A percentile compares a stretch with the other conserved stretches of the same genome.
Conservation (phyloP, 2,888 invertebrate genomes). For the Trachelus iudaicus region DNA sequence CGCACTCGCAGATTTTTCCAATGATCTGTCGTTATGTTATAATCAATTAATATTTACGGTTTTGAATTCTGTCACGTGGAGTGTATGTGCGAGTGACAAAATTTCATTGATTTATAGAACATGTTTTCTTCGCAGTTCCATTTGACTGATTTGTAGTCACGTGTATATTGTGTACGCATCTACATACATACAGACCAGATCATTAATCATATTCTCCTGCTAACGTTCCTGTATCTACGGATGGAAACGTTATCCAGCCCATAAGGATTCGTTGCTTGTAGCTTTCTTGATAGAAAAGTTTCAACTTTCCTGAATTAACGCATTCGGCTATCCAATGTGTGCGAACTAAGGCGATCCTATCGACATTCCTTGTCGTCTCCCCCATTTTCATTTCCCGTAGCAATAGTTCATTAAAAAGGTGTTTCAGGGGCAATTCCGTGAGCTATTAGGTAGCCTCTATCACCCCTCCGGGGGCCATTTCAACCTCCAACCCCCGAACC, state of each 20-base stretch:
- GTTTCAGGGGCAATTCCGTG: conserved; percentile 78
- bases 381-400: conserved; percentile 68
- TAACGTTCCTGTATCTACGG: neutral
- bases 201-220: neutral
- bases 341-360: neutral
- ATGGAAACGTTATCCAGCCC: neutral
- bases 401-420: conserved; percentile 80
- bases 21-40: neutral
- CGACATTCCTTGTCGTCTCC: conserved; percentile 46
- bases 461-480: conserved; percentile 69
- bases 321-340: neutral
- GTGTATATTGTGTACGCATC: neutral
- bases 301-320: neutral
- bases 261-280: neutral
- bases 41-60: conserved; percentile 14
- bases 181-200: neutral
- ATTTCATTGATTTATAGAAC: conserved; percentile 14
- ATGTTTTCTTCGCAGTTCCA: conserved; percentile 18
- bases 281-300: neutral
- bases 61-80: conserved; percentile 8
- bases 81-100: conserved; percentile 8
- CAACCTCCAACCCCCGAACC: conserved; percentile 43
- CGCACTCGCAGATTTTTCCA: neutral
- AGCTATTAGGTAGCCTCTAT: conserved; percentile 74
- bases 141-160: conserved; percentile 17